phyloP scores from a whole-genome alignment of 2,888 invertebrate species.

The Limulus polyphemus region DNA sequence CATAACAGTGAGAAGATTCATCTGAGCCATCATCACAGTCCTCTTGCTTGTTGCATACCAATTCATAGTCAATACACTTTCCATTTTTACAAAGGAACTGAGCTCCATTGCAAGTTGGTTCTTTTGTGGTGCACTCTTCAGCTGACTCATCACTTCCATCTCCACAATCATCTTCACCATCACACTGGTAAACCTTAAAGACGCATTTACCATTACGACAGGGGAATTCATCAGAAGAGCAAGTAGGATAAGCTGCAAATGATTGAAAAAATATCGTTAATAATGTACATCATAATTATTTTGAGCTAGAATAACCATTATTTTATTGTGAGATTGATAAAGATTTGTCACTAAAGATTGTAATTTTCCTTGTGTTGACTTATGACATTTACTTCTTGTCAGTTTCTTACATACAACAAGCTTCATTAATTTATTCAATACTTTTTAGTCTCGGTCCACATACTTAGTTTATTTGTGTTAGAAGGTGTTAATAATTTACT shows the following conservation, averaged over 20 bases:
- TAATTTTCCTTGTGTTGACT: too few species aligned
- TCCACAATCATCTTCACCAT: constrained; percentile 40
- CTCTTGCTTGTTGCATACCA: constrained; percentile 78
- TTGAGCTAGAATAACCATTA: too few species aligned
- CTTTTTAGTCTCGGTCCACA: too few species aligned
- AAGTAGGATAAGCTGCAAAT: constrained; percentile 53
- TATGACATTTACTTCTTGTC: too few species aligned
- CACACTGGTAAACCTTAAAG: constrained; percentile 62
- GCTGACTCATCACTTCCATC: constrained; percentile 26
- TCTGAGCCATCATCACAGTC: constrained; percentile 79
- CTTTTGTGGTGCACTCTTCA: constrained; percentile 44
- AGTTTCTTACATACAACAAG: too few species aligned
- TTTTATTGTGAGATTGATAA: too few species aligned
- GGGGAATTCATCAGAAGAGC: constrained; percentile 70
- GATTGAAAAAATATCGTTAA: too few species aligned
- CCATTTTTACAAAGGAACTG: constrained; percentile 60
- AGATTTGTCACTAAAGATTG: too few species aligned
- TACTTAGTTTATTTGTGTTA: too few species aligned
- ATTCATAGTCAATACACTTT: constrained; percentile 64
- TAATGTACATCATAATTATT: too few species aligned
- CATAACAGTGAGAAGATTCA: constrained; percentile 83
- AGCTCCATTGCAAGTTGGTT: constrained; percentile 57
- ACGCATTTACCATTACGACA: constrained; percentile 95
- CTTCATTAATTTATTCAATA: too few species aligned
- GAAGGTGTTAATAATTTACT: too few species aligned